Evolutionary conservation across 2,797 vertebrate species (phyloP), one percentile per base, ranked within the genome.

Genomic region (Neomorphus geoffroyi): DNA sequence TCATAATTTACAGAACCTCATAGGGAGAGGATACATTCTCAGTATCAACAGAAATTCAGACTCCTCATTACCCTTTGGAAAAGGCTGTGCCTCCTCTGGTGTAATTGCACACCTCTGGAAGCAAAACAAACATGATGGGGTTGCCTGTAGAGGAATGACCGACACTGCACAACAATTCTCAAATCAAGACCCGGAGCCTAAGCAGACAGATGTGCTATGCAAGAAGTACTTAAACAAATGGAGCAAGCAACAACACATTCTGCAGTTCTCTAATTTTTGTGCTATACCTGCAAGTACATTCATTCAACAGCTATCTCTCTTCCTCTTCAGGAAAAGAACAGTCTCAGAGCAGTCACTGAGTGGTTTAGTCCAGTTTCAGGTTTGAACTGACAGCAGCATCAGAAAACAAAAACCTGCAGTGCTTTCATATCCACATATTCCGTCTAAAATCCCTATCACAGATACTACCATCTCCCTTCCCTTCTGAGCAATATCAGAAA

Each of bases 291-390:
- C 5, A 58, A 54, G 54, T 77, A 51, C 6, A 66, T 41, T 93
- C 6, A 66, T 41, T 93, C 93, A 94, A 70, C 24, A n/a, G 56
- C 39, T 92, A 30, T 80, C 27, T 94, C 73, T 88, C 78, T 77
- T 94, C 50, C 90, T 94, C 70, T 91, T 81, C 62, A 90, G 92
- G 90, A 96, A 97, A 86, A 81, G 67, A 77, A 60, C 12, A 78
- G n/a, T 66, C 85, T 95, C 93, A 75, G 57, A 67, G 58, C 39
- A 65, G 70, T 66, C 91, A 91, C 90, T 81, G 67, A 71, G 94
- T 13, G 2, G 7, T 74, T 85, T 54, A 78, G 65, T 51, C 45
- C 65, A 65, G 45, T 78, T 86, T 74, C 81, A 78, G 24, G 7
- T 73, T 77, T 80, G n/a, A 85, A 78, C 24, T 71, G 46, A 43